These are phyloP conservation scores for Acronicta alni DNA, from an alignment of 2,888 invertebrate species.

Conservation along the genomic window DNA sequence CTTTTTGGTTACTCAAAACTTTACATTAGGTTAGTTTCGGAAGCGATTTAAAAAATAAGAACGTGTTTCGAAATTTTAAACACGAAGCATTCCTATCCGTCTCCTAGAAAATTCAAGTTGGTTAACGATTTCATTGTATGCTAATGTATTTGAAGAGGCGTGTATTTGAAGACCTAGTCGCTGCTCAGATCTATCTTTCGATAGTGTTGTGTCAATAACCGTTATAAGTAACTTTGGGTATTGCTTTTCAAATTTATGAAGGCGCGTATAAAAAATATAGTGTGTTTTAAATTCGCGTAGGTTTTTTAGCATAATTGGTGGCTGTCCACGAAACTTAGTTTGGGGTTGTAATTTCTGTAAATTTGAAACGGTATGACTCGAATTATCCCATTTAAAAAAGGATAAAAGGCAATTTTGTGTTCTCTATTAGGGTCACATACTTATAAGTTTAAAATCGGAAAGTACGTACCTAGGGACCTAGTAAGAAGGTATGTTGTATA, in stretches of 20 bases:
- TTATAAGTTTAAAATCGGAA: too few relatives aligned
- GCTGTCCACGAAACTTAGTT: too few relatives aligned
- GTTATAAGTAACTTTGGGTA: slow-evolving; percentile 24
- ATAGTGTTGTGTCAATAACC: slow-evolving; percentile 42
- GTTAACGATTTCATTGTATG: slow-evolving; percentile 63
- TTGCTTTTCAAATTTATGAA: slow-evolving; percentile 19
- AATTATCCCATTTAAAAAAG: too few relatives aligned
- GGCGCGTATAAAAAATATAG: slow-evolving; percentile 5
- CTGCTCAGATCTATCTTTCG: slow-evolving; percentile 40
- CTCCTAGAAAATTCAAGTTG: slow-evolving; percentile 42
- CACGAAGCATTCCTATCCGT: slow-evolving; percentile 39
- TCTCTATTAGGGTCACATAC: too few relatives aligned
- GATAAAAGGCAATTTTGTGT: too few relatives aligned
- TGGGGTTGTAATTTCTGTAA: too few relatives aligned
- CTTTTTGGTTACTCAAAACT: background rate
- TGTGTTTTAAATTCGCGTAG: too few relatives aligned
- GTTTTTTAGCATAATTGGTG: too few relatives aligned
- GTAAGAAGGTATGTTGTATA: too few relatives aligned
- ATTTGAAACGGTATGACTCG: too few relatives aligned
- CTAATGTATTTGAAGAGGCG: slow-evolving; percentile 52
- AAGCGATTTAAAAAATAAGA: slow-evolving; percentile 5
- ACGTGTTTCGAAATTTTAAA: slow-evolving; percentile 46
- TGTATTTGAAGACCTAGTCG: slow-evolving; percentile 31
- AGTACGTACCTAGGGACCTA: too few relatives aligned
- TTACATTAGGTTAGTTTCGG: background rate